phyloP scores from a whole-genome alignment of 2,888 invertebrate species.

The Periphyllus acericola region DNA sequence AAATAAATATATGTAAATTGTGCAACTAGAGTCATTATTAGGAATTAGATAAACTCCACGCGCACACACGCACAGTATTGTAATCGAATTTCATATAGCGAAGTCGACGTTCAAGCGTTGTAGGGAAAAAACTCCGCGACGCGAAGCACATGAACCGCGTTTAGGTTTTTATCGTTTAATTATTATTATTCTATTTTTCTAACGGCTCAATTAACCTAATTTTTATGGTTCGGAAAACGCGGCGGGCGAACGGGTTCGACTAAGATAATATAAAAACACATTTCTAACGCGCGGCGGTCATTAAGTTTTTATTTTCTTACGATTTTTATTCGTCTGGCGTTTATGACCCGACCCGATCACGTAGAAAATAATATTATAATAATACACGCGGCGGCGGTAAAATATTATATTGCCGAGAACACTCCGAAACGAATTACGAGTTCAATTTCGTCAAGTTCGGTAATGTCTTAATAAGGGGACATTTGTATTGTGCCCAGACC shows the following conservation, averaged over 20 bases:
- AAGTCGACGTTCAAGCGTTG: too few species aligned
- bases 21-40: too few species aligned
- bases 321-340: constrained; percentile 10
- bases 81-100: too few species aligned
- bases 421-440: not conserved
- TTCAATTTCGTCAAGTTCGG: constrained; percentile 13
- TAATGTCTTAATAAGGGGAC: not conserved
- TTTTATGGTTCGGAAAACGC: not conserved
- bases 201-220: constrained; percentile 41
- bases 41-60: too few species aligned
- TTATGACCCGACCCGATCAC: not conserved
- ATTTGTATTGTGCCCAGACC: not conserved
- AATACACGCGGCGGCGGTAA: not conserved
- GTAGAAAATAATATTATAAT: not conserved
- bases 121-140: too few species aligned
- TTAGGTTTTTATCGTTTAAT: constrained; percentile 16
- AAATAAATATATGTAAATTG: too few species aligned
- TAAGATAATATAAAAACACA: too few species aligned
- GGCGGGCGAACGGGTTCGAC: not conserved
- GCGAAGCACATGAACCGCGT: not conserved
- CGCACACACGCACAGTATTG: too few species aligned
- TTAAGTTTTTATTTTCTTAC: constrained; percentile 17
- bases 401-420: not conserved
- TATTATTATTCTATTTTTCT: not conserved
- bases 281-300: not conserved